phyloP scores from a whole-genome alignment of 2,888 invertebrate species.

The Troilus luridus region DNA sequence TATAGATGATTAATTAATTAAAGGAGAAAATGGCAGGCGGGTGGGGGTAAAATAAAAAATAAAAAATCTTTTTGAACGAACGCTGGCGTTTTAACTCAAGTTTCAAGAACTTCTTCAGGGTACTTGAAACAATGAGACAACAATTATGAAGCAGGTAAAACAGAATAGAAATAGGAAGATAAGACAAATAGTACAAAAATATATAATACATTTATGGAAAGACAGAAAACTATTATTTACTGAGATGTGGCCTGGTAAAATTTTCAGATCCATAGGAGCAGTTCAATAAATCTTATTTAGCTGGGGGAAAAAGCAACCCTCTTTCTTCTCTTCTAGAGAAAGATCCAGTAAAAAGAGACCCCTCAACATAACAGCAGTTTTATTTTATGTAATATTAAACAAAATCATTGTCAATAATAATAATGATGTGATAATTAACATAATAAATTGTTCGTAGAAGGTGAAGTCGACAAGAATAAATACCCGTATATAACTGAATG shows the following conservation, averaged over 20 bases:
- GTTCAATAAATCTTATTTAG: conserved; percentile 31
- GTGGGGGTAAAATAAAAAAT: no score
- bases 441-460: background rate
- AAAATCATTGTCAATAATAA: background rate
- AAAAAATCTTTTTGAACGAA: no score
- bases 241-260: background rate
- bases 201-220: background rate
- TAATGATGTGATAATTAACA: background rate
- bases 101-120: no score
- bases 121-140: no score
- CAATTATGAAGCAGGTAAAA: no score
- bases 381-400: background rate
- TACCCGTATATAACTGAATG: no score
- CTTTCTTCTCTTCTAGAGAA: background rate
- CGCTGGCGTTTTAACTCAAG: no score
- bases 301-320: background rate
- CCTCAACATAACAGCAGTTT: background rate
- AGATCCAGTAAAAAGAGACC: background rate
- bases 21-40: no score
- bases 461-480: background rate
- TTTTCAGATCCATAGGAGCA: background rate
- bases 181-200: no score
- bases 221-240: background rate
- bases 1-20: no score
- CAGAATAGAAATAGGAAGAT: no score